Conservation (phyloP, 2,113 vertebrate genomes). For the Stomatorhinus ivindoensis region DNA sequence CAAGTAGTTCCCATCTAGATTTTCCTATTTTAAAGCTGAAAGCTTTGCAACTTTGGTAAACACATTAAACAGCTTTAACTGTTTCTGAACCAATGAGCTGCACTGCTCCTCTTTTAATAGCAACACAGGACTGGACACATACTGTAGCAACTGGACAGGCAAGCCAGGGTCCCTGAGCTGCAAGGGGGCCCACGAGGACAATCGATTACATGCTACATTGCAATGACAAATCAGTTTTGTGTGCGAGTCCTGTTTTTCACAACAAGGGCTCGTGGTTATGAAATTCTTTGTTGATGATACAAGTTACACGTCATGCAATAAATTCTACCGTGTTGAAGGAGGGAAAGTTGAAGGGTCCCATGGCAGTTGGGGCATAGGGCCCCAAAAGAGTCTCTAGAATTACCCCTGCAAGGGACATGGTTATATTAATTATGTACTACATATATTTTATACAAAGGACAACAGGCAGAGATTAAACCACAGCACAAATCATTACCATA, state of each 20-base stretch:
- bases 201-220: neutral
- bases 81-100: neutral
- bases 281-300: neutral
- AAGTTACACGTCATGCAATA: neutral
- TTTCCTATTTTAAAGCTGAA: neutral
- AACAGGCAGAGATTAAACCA: neutral
- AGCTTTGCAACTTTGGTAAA: neutral
- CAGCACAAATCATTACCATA: neutral
- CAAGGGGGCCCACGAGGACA: neutral
- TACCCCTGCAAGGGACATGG: neutral
- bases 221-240: neutral
- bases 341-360: neutral
- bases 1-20: neutral
- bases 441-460: neutral
- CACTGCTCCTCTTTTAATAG: neutral
- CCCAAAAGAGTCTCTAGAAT: neutral
- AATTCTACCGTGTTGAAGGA: neutral
- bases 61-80: neutral
- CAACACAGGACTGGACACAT: neutral
- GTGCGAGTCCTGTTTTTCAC: neutral
- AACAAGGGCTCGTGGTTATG: neutral
- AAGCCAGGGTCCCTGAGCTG: neutral
- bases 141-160: neutral
- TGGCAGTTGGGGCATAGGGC: neutral
- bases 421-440: neutral